Base-by-base conservation (phyloP, 2,797 vertebrate species). In the Melanotaenia maccullochi region DNA sequence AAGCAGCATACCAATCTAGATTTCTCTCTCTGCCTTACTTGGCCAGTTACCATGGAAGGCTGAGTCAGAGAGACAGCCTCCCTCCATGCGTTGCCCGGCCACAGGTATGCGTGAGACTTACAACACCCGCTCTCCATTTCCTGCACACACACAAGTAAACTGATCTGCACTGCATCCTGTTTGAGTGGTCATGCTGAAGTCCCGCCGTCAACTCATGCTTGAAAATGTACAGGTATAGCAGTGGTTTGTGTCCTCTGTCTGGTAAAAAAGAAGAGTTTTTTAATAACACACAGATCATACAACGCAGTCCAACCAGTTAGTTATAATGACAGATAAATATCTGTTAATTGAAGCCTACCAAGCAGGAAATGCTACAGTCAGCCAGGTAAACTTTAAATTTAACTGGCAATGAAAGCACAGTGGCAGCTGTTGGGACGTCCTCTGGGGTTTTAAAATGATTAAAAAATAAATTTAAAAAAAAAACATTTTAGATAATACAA, bases 1-100 rank as follows among this genome's bases (percentile, higher is more conserved):
- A 87, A 88, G 88, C 60, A 40, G 78, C 92, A 94, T 93, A 92
- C 93, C 93, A 85, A 67, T 77, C 80, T 66, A 64, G 72, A 81
- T 78, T 82, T 88, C 76, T 85, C 75, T 80, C 52, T 70, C 49
- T 70, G 78, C 64, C 75, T 74, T 33, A 67, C 38, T 69, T 79
- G 82, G 69, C 78, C 72, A 52, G 33, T 72, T 67, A 76, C 68
- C 76, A 63, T 72, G 71, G 1, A 16, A 77, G 76, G 60, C 65
- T 81, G 84, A 83, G 72, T 79, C 78, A 86, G 55, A 85, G 61
- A 63, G 65, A 65, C 57, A 78, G 22, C 67, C 65, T 82, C 68
- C 71, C 52, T 30, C 52, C 51, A 73, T 58, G 59, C 69, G 71
- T 68, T 68, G 24, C 73, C 67, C 68, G 73, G 52, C 60, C 60